Evolutionary conservation across 2,888 invertebrate species (phyloP).

Genomic region (Nomada ferruginata): DNA sequence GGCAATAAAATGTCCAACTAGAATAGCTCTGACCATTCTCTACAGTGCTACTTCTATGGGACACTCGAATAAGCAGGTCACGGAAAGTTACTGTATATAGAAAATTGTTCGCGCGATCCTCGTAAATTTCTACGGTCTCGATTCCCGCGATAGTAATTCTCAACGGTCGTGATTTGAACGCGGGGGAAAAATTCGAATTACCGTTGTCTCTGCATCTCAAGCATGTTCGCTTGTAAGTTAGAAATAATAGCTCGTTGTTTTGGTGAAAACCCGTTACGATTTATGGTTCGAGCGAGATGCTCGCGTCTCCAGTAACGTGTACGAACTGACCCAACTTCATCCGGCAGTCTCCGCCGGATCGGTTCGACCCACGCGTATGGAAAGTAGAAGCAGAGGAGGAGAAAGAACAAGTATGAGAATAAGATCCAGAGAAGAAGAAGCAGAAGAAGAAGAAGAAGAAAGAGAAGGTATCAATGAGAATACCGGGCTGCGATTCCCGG

Average conservation of each 20-base stretch:
- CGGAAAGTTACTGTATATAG: not conserved
- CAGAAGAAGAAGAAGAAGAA: not conserved
- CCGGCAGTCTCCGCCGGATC: conserved; percentile 50
- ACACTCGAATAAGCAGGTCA: not conserved
- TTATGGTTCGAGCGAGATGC: conserved; percentile 19
- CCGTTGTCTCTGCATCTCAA: conserved; percentile 25
- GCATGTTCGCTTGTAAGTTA: conserved; percentile 4
- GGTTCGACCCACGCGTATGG: conserved; percentile 55
- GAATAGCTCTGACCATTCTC: no score
- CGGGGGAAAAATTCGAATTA: conserved; percentile 9
- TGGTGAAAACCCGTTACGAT: conserved; percentile 40
- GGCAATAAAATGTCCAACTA: no score
- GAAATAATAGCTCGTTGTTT: conserved; percentile 37
- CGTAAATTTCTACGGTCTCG: not conserved
- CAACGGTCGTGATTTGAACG: no score
- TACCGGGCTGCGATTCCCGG: conserved; percentile 47
- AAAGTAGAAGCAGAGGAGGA: conserved; percentile 6
- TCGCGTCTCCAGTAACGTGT: conserved; percentile 34
- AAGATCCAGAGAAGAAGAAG: not conserved
- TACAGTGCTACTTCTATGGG: no score
- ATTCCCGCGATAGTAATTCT: not conserved
- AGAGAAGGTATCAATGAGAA: conserved; percentile 60
- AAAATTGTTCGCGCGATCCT: not conserved
- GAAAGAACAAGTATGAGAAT: not conserved
- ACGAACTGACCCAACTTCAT: conserved; percentile 32